Evolutionary conservation across 2,888 invertebrate genomes (phyloP), one percentile per base, ranked within the genome.

Genomic region (Drosophila incognita): DNA sequence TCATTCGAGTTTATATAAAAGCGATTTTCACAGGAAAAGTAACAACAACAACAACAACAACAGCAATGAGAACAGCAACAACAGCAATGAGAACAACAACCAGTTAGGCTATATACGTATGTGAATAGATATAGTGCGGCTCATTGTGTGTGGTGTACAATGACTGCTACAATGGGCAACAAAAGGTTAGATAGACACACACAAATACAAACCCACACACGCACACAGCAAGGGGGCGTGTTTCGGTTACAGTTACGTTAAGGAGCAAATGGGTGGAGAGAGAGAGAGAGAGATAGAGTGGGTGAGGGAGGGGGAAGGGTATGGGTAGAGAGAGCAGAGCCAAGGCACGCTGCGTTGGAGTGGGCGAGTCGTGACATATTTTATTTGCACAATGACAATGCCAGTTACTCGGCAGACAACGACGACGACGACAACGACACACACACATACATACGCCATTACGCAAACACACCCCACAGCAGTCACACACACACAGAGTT

Each of bases 351-450:
- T 58, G 48, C 57, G 38, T 54, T 67, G 81, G 85, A 75, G 76
- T 87, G 89, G 83, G 86, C 73, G 82, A 89, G 85, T 87, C 89
- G 91, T 91, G 90, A 91, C 90, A 90, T 91, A 90, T 90, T 90
- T 90, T 90, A 90, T 90, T 91, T 90, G 90, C 88, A 87, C 85
- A 91, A 90, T 87, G 90, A 89, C 89, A 89, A 87, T 86, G 88
- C 89, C 82, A 89, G 89, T 87, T 84, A 81, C 89, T 87, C 79
- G 84, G 67, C 76, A 81, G 81, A 67, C 69, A 61, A 64, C 69
- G 48, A 61, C 62, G 49, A 62, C 67, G 57, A 56, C 78, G 40
- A 63, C 68, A 62, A 68, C 68, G 63, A 67, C 69, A 61, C 66
- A 72, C 73, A 69, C 67, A 73, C 76, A 64, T 62, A 68, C 79